phyloP scores from a whole-genome alignment of 2,113 vertebrate genomes.

The Cranoglanis bouderius region DNA sequence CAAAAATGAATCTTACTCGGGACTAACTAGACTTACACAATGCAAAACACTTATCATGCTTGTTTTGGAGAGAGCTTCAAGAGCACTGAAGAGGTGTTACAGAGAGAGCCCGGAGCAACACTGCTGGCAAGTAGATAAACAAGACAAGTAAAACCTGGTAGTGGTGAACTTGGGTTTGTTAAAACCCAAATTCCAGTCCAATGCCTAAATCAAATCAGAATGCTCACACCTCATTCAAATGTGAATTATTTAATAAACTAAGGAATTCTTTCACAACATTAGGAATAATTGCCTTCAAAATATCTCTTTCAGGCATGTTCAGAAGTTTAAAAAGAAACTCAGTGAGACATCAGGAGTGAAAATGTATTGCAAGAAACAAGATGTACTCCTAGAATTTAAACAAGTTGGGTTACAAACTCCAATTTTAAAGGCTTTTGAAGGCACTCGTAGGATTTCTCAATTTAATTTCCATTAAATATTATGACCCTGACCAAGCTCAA shows the following conservation, averaged over 20 bases:
- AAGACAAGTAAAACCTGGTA: slow-evolving; percentile 39
- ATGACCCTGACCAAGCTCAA: slow-evolving; percentile 37
- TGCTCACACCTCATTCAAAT: background rate
- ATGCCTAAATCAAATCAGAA: slow-evolving; percentile 13
- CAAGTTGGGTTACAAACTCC: slow-evolving; percentile 1
- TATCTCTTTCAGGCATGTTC: background rate
- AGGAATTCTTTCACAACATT: background rate
- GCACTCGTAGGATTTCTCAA: slow-evolving; percentile 31
- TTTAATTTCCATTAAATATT: background rate
- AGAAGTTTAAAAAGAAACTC: background rate
- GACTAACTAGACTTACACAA: slow-evolving; percentile 82
- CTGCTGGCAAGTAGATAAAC: slow-evolving; percentile 83
- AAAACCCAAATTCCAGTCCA: background rate
- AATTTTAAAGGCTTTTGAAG: slow-evolving; percentile 50
- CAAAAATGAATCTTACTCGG: slow-evolving; percentile 92
- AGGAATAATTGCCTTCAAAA: slow-evolving; percentile 19
- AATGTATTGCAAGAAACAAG: background rate
- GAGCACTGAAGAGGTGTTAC: slow-evolving; percentile 82
- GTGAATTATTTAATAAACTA: background rate
- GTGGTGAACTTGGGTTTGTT: slow-evolving; percentile 33
- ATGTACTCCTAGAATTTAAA: background rate
- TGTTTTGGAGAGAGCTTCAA: slow-evolving; percentile 84
- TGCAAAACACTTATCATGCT: slow-evolving; percentile 93
- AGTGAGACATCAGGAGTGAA: background rate
- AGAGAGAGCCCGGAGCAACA: slow-evolving; percentile 84